Conservation (phyloP, 2,888 invertebrate genomes). For the Papilio elwesi region DNA sequence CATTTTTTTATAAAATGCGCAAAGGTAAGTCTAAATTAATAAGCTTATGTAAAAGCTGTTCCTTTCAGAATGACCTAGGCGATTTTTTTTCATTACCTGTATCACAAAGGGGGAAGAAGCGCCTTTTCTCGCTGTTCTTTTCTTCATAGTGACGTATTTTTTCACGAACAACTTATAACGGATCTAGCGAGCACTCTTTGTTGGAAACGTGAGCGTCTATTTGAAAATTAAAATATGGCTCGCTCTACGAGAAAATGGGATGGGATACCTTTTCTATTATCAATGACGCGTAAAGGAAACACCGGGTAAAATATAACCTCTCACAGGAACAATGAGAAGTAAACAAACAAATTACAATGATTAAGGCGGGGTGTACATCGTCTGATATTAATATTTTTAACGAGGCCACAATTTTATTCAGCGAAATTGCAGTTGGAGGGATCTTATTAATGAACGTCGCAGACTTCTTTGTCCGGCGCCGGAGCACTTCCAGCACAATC, state of each 20-base stretch:
- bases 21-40: conserved; percentile 63
- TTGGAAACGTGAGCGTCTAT: conserved; percentile 51
- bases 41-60: conserved; percentile 68
- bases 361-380: conserved; percentile 70
- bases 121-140: conserved; percentile 59
- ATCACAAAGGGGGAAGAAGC: conserved; percentile 64
- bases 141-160: conserved; percentile 62
- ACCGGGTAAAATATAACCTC: conserved; percentile 36
- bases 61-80: conserved; percentile 64
- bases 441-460: conserved; percentile 84
- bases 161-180: conserved; percentile 60
- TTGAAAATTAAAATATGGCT: conserved; percentile 55
- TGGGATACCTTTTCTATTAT: conserved; percentile 18
- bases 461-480: conserved; percentile 74
- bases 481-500: conserved; percentile 81
- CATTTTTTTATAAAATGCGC: conserved; percentile 31
- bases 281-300: conserved; percentile 12
- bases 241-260: conserved; percentile 27
- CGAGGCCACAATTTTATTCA: conserved; percentile 76
- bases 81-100: conserved; percentile 74
- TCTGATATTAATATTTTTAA: conserved; percentile 80
- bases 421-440: conserved; percentile 82
- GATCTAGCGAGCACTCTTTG: conserved; percentile 58
- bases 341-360: conserved; percentile 76
- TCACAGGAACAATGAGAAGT: conserved; percentile 45